Percentiles rank a stretch among this genome's conserved stretches.
These are phyloP conservation scores for Dolomedes plantarius DNA, from an alignment of 2,888 invertebrate species.

Conservation along the genomic window DNA sequence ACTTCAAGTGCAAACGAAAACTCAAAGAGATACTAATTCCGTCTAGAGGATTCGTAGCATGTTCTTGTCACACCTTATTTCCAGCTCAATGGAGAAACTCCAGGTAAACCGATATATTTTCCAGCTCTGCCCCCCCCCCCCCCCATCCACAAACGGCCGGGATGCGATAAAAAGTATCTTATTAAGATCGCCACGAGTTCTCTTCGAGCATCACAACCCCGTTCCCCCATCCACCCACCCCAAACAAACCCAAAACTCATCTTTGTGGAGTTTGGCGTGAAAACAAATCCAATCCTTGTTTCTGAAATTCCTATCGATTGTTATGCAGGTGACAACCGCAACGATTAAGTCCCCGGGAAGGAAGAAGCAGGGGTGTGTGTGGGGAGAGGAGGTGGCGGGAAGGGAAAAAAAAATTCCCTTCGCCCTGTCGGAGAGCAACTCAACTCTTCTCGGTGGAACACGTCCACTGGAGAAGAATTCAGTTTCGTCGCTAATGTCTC, in stretches of 20 bases:
- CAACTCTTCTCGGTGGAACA: slow-evolving; percentile 57
- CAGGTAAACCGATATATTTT: not conserved
- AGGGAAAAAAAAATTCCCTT: not conserved
- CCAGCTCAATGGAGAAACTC: too few relatives aligned
- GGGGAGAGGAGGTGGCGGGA: too few relatives aligned
- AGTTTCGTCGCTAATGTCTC: slow-evolving; percentile 61
- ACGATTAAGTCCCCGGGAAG: slow-evolving; percentile 27
- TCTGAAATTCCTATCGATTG: slow-evolving; percentile 18
- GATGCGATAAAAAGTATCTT: not conserved
- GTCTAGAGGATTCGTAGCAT: too few relatives aligned
- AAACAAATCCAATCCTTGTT: slow-evolving; percentile 2
- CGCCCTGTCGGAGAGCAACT: not conserved
- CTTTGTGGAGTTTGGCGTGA: not conserved
- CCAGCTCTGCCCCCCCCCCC: too few relatives aligned
- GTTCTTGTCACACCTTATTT: too few relatives aligned
- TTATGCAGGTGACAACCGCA: slow-evolving; percentile 27
- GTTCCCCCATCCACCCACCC: too few relatives aligned
- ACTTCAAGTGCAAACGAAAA: too few relatives aligned
- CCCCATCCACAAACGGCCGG: too few relatives aligned
- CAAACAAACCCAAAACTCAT: too few relatives aligned
- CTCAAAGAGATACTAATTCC: too few relatives aligned
- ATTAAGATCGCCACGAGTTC: too few relatives aligned
- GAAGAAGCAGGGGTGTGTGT: not conserved
- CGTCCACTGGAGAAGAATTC: slow-evolving; percentile 29
- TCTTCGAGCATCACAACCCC: too few relatives aligned